Evolutionary conservation across 92 coral and sea anemone species (phyloP), one percentile per base, ranked within the genome.

Genomic region (Epizoanthus rinbou): DNA sequence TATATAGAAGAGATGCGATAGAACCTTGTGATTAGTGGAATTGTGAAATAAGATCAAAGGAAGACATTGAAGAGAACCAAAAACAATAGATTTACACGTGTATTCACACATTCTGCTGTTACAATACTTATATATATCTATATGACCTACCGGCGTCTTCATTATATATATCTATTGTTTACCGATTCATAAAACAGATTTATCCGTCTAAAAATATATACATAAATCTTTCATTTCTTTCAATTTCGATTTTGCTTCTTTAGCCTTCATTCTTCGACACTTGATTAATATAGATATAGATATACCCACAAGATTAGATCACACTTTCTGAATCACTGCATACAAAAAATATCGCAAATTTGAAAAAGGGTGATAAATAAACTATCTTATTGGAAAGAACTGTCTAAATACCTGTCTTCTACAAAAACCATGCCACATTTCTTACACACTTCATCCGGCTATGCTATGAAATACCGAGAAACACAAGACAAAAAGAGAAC

Each of bases 201-300:
- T 47, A 47, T 78, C 41, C 43, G 60, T 76, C 57, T 33, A 76
- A 76, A 59, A 60, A 60, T 43, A 78, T 23, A 78, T 25, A 43
- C 71, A 78, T 78, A 60, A 78, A 78, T 78, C 70, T 78, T 78
- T 78, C 82, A 78, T 78, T 62, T 78, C 82, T 21, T 78, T 19
- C 64, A 41, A 60, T 78, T 62, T 78, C 21, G 22, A 73, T 39
- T 22, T 16, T 57, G 41, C 17, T 18, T 64, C 56, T 22, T 76
- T 68, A 8, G 35, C 4, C 43, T 60, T 62, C 35, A 37, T 62
- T 62, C 52, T 75, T 25, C 37, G 17, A 24, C 19, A 45, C 33
- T 8, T 19, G 24, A 57, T 25, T 56, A n/a, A 15, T n/a, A 76
- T 57, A 41, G 5, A 41, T 47, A 47, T 47, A 47, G 1, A 47